These are phyloP conservation scores for Carduelis carduelis DNA, from an alignment of 2,797 vertebrate genomes.

Conservation along the genomic window DNA sequence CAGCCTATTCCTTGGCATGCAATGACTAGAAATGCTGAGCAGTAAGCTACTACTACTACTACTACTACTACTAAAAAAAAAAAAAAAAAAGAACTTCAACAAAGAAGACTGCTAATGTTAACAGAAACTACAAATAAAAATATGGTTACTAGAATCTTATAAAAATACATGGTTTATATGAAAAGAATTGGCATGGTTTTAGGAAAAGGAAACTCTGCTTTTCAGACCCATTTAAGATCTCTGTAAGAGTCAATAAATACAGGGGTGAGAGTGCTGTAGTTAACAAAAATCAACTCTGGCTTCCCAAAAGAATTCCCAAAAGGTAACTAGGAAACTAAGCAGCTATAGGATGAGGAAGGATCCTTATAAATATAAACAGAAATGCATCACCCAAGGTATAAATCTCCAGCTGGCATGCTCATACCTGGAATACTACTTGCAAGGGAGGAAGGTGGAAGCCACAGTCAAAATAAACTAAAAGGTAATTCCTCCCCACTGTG, in stretches of 20 bases:
- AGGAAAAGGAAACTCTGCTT: background rate
- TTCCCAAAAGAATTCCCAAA: background rate
- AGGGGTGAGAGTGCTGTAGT: background rate
- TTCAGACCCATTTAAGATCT: background rate
- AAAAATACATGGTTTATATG: background rate
- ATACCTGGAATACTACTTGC: background rate
- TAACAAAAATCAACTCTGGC: background rate
- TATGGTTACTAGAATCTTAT: background rate
- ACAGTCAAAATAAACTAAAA: background rate
- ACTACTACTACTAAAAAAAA: background rate
- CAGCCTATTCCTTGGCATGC: background rate
- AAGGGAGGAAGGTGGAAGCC: background rate
- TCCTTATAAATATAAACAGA: background rate
- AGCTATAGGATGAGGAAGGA: accelerated
- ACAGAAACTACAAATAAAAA: background rate
- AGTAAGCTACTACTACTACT: background rate
- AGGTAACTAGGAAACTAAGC: background rate
- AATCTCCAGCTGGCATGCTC: background rate
- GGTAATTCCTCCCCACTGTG: background rate
- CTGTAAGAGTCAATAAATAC: background rate
- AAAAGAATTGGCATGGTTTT: background rate
- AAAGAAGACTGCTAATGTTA: background rate
- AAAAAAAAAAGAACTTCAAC: background rate
- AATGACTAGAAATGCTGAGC: background rate
- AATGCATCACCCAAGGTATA: background rate